Conservation (phyloP, 37 sponge, comb jelly and placozoan genomes). For the Oscarella lobularis region DNA sequence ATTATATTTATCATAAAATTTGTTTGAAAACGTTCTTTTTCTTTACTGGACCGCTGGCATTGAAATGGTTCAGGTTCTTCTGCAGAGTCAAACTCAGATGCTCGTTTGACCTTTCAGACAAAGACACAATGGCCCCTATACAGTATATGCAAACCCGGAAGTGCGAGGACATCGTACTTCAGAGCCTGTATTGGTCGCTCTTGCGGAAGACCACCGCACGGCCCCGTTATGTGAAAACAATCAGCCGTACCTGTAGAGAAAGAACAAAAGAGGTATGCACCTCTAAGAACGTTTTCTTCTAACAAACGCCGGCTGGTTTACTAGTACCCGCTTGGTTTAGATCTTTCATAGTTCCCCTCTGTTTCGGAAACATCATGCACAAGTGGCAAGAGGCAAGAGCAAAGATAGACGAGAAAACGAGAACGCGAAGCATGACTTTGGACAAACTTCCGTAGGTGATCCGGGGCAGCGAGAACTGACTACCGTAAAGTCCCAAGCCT, state of each 20-base stretch:
- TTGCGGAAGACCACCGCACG: slow-evolving; percentile 24
- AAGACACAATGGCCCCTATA: slow-evolving; percentile 18
- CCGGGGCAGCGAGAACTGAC: too few species aligned
- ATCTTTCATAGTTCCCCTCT: background rate
- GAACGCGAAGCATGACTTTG: background rate
- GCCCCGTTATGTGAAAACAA: slow-evolving; percentile 20
- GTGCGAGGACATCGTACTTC: too few species aligned
- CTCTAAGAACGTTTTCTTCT: too few species aligned
- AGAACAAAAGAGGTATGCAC: too few species aligned
- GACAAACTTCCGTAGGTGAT: too few species aligned
- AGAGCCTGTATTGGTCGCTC: slow-evolving; percentile 11
- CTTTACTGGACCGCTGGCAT: slow-evolving; percentile 25
- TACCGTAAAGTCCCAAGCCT: too few species aligned
- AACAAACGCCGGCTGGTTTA: too few species aligned
- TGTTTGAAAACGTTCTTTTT: too few species aligned
- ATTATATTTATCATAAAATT: too few species aligned
- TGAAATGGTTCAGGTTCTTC: slow-evolving; percentile 75
- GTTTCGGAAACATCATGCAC: background rate
- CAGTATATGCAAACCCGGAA: too few species aligned
- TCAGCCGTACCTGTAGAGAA: slow-evolving; percentile 35
- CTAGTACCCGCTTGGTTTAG: background rate
- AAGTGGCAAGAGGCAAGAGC: background rate
- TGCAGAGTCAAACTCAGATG: slow-evolving; percentile 22
- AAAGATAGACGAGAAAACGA: background rate
- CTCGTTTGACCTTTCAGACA: slow-evolving; percentile 10